Base-by-base conservation (phyloP, 2,888 invertebrate genomes). In the Pecten maximus region DNA sequence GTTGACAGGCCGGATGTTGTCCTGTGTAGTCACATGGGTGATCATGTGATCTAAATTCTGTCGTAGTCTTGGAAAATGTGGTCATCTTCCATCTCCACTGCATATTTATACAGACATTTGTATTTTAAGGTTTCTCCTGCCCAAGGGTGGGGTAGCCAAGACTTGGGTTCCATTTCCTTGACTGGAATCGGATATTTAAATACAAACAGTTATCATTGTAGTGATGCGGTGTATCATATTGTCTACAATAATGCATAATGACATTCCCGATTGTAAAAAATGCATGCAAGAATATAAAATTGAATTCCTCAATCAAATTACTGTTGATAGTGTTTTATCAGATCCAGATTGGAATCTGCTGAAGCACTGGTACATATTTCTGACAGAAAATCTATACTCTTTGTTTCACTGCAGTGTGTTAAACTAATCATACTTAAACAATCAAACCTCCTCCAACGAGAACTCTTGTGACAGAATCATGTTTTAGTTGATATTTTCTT, bases 231-330 rank as follows among this genome's bases (percentile, higher is more conserved):
- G 15, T 12, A 74, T 23, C 74, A 74, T 74, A 74, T 35, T 74
- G 74, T 23, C 74, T 28, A 74, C 74, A 74, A 74, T 23, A 74
- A 74, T 74, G 35, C 74, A 8, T 35, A 74, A 74, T 28, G 10
- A 74, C 74, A 74, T 74, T 74, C 35, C 15, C 74, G 8, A 74
- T 35, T 74, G 74, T 35, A 15, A 35, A 44, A 74, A 74, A 35
- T 74, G 28, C 74, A 74, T 35, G 35, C 35, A 35, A 74, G 74
- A 74, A 74, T 74, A 74, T 35, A 74, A 35, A 74, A 74, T 74
- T 74, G 74, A 74, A 74, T 74, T 74, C 74, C 74, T 35, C 74
- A 74, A 74, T 74, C 74, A 74, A 74, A 74, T 74, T 74, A 74
- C 74, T 35, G 74, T 74, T 74, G 74, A 74, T 74, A 28, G 8